These are phyloP conservation scores for Mormyrus lacerda DNA, from an alignment of 2,113 vertebrate genomes.

Conservation along the genomic window DNA sequence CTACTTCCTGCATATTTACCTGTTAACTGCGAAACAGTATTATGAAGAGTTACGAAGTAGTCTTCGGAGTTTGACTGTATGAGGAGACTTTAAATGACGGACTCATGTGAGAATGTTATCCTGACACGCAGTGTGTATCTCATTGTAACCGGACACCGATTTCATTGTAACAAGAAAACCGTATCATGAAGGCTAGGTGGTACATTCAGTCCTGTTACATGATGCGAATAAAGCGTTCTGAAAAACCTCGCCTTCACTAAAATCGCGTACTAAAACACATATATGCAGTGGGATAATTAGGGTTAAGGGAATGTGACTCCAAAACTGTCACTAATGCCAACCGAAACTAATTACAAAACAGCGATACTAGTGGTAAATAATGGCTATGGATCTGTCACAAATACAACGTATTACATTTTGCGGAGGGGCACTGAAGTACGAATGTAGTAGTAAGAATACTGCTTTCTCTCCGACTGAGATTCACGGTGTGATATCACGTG, in stretches of 20 bases:
- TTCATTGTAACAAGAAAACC: neutral
- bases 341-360: neutral
- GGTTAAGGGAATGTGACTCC: neutral
- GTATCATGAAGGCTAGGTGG: neutral
- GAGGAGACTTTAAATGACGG: neutral
- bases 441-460: too few relatives aligned
- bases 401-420: too few relatives aligned
- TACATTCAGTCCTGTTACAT: neutral
- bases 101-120: neutral
- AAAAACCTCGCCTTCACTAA: neutral
- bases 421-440: too few relatives aligned
- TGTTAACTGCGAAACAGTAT: too few relatives aligned
- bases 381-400: too few relatives aligned
- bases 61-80: too few relatives aligned
- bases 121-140: neutral
- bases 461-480: too few relatives aligned
- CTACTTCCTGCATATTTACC: too few relatives aligned
- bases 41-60: too few relatives aligned
- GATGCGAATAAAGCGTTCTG: neutral
- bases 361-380: too few relatives aligned
- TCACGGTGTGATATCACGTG: too few relatives aligned
- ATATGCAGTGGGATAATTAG: neutral
- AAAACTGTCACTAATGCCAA: neutral
- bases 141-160: neutral
- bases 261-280: neutral